These are phyloP conservation scores for Manis pentadactyla DNA, from an alignment of 2,797 vertebrate species.

Conservation along the genomic window DNA sequence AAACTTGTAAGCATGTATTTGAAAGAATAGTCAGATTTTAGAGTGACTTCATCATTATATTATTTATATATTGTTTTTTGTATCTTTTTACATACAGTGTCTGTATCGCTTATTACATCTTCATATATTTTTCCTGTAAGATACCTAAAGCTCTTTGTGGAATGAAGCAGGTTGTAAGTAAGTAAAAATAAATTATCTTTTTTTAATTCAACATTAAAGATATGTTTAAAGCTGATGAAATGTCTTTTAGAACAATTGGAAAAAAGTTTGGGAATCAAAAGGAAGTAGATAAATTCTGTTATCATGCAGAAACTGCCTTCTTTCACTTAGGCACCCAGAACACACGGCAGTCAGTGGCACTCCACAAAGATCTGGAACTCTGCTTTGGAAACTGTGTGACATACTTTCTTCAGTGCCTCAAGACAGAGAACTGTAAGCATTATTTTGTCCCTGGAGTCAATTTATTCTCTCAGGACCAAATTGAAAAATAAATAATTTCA, in stretches of 20 bases:
- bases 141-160: background rate
- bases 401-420: slow-evolving; percentile 83
- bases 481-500: slow-evolving; percentile 79
- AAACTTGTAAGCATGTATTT: slow-evolving; percentile 22
- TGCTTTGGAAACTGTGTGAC: slow-evolving; percentile 83
- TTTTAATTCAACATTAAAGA: slow-evolving; percentile 85
- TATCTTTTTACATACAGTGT: background rate
- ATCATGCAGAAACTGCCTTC: slow-evolving; percentile 87
- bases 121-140: background rate
- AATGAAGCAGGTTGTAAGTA: slow-evolving; percentile 10
- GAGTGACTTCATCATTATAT: background rate
- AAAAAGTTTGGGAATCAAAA: slow-evolving; percentile 66
- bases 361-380: background rate
- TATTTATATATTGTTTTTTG: background rate
- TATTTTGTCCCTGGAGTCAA: slow-evolving; percentile 88
- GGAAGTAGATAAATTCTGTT: slow-evolving; percentile 81
- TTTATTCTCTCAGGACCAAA: slow-evolving; percentile 74
- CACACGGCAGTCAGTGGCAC: slow-evolving; percentile 83
- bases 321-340: slow-evolving; percentile 75
- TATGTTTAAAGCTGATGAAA: slow-evolving; percentile 89
- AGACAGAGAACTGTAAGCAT: slow-evolving; percentile 71
- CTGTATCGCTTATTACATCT: background rate
- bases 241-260: slow-evolving; percentile 86
- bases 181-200: slow-evolving; percentile 19
- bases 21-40: background rate